Percentiles rank a stretch among this genome's conserved stretches.
Conservation (phyloP, 2,113 vertebrate genomes). For the Heterotis niloticus region DNA sequence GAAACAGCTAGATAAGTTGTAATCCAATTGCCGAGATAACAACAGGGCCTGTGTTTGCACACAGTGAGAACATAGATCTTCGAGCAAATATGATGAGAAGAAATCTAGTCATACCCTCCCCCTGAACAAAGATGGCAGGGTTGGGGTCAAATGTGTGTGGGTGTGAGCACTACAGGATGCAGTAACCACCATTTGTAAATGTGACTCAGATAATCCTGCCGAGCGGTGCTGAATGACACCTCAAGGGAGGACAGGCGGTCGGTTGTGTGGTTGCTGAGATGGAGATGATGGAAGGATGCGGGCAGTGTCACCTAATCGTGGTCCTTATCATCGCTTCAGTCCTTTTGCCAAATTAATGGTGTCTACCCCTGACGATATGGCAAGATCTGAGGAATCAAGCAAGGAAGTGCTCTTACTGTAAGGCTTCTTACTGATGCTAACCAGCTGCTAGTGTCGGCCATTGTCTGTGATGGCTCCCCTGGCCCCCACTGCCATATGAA, state of each 20-base stretch:
- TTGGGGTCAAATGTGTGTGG: not conserved
- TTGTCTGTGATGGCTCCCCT: no score
- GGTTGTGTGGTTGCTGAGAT: not conserved
- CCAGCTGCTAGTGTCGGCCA: not conserved
- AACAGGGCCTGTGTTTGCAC: not conserved
- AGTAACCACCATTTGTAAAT: not conserved
- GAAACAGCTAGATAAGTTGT: not conserved
- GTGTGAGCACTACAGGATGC: no score
- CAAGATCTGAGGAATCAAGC: no score
- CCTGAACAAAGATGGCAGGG: not conserved
- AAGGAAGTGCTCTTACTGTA: not conserved
- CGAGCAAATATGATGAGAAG: not conserved
- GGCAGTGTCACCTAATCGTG: not conserved
- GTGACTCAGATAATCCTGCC: no score
- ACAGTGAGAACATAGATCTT: not conserved
- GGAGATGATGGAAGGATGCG: not conserved
- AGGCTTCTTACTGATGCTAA: not conserved
- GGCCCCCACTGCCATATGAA: not conserved
- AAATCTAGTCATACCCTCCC: not conserved
- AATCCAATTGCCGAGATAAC: slow-evolving; percentile 11
- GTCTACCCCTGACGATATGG: no score
- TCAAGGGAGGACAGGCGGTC: not conserved
- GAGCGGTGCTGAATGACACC: not conserved
- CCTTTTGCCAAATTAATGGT: not conserved
- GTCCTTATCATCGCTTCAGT: not conserved